phyloP scores from a whole-genome alignment of 2,888 invertebrate genomes.

The Calameuta pallipes region DNA sequence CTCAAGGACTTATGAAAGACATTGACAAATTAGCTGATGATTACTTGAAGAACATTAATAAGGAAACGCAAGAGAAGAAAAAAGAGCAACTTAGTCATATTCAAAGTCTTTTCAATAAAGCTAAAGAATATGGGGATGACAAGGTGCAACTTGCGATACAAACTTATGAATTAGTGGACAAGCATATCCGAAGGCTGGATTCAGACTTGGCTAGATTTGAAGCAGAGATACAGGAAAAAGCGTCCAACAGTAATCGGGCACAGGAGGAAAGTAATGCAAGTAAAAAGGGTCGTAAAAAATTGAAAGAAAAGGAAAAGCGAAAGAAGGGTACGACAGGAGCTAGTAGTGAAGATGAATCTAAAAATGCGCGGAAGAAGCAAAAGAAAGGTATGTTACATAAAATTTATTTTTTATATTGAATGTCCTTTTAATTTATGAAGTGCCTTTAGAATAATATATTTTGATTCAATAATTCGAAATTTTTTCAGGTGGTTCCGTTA shows the following conservation, averaged over 20 bases:
- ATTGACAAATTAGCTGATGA: slow-evolving; percentile 90
- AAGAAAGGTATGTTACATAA: slow-evolving; percentile 66
- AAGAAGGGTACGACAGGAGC: slow-evolving; percentile 68
- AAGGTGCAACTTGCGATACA: slow-evolving; percentile 98
- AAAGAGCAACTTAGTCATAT: slow-evolving; percentile 87
- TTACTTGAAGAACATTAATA: slow-evolving; percentile 79
- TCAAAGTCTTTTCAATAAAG: slow-evolving; percentile 90
- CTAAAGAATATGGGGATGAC: slow-evolving; percentile 96
- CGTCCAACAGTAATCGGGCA: slow-evolving; percentile 79
- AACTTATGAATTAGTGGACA: slow-evolving; percentile 98
- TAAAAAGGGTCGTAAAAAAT: slow-evolving; percentile 79
- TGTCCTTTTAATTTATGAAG: background rate
- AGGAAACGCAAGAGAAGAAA: slow-evolving; percentile 80
- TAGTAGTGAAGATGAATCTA: slow-evolving; percentile 63
- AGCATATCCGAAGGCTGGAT: slow-evolving; percentile 95
- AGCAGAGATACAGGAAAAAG: slow-evolving; percentile 96
- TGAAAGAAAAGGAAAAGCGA: slow-evolving; percentile 75
- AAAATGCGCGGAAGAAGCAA: slow-evolving; percentile 70
- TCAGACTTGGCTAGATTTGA: slow-evolving; percentile 97
- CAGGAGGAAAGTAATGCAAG: slow-evolving; percentile 75
- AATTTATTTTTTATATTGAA: background rate
- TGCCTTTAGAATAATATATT: slow-evolving; percentile 10
- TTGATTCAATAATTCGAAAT: background rate
- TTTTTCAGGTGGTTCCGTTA: slow-evolving; percentile 48
- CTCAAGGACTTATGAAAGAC: slow-evolving; percentile 89